These are phyloP conservation scores for Pogonophryne albipinna DNA, from an alignment of 2,797 vertebrate genomes.

Conservation along the genomic window DNA sequence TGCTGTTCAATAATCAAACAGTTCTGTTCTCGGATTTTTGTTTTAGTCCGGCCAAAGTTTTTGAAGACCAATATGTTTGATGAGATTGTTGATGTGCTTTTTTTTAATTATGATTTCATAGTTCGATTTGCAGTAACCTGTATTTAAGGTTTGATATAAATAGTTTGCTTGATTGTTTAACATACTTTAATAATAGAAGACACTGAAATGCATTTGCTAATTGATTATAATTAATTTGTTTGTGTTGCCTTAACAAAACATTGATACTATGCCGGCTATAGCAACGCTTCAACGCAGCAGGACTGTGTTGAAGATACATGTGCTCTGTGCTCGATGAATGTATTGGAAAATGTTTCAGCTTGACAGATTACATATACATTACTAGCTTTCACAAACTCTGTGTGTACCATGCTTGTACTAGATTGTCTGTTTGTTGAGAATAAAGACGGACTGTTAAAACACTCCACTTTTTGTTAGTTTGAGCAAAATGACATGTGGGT, in stretches of 20 bases:
- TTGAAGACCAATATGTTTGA: not conserved
- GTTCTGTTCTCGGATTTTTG: not conserved
- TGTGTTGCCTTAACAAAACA: not conserved
- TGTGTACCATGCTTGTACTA: not conserved
- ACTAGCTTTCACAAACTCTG: not conserved
- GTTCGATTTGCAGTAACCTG: not conserved
- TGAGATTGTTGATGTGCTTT: not conserved
- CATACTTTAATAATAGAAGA: not conserved
- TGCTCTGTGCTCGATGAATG: not conserved
- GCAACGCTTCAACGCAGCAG: not conserved
- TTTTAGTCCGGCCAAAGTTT: not conserved
- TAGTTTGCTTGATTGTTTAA: not conserved
- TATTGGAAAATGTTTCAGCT: not conserved
- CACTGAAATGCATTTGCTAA: not conserved
- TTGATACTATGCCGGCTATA: not conserved
- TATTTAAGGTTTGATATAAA: not conserved
- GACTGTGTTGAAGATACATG: not conserved
- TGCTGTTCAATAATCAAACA: not conserved
- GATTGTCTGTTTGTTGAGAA: conserved; percentile 1
- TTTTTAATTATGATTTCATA: not conserved
- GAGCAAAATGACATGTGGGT: not conserved
- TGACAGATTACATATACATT: too few relatives aligned
- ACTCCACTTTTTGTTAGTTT: not conserved
- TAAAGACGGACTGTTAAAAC: not conserved
- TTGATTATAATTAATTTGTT: not conserved